Conservation (phyloP, 2,888 invertebrate genomes). For the Neria commutata region DNA sequence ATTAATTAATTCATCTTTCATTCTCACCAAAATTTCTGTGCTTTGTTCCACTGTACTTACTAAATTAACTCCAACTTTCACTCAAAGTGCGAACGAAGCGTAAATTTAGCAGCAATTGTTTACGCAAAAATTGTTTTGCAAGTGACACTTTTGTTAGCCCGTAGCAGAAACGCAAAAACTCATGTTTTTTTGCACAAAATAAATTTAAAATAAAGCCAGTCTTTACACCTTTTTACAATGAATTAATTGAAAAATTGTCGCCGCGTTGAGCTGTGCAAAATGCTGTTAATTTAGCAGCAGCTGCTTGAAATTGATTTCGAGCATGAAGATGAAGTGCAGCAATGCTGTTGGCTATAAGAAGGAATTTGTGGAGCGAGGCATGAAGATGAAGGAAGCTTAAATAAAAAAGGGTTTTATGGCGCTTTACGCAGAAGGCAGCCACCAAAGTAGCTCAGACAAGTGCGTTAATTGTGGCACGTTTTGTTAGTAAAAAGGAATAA, state of each 20-base stretch:
- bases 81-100: constrained; percentile 50
- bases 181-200: background rate
- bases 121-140: constrained; percentile 47
- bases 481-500: constrained; percentile 14
- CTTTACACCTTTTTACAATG: constrained; percentile 35
- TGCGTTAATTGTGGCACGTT: constrained; percentile 19
- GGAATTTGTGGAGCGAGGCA: background rate
- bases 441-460: constrained; percentile 17
- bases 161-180: background rate
- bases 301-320: constrained; percentile 49
- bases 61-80: constrained; percentile 49
- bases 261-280: constrained; percentile 32
- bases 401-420: background rate
- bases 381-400: constrained; percentile 26
- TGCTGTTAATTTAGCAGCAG: constrained; percentile 44
- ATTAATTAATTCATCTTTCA: too few relatives aligned
- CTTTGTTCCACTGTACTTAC: constrained; percentile 34
- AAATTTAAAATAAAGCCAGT: constrained; percentile 15
- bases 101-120: constrained; percentile 41
- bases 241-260: constrained; percentile 27
- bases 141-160: constrained; percentile 46
- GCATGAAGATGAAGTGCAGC: constrained; percentile 31
- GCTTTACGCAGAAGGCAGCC: too few relatives aligned
- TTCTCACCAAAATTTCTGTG: too few relatives aligned
- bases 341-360: background rate